Conservation (phyloP, 2,113 vertebrate genomes). For the Mionectes macconnelli region DNA sequence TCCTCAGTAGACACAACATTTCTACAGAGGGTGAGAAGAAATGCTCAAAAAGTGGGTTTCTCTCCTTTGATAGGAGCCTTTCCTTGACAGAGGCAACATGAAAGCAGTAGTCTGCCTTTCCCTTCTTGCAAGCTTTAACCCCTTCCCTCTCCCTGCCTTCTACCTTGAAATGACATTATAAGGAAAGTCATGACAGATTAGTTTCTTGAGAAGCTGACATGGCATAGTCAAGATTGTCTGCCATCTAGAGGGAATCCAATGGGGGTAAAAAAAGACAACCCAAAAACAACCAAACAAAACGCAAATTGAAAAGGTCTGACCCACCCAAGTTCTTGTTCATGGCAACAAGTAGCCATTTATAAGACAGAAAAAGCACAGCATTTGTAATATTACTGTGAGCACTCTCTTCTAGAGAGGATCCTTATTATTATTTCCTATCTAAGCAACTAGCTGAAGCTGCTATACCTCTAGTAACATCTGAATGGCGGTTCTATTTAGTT, state of each 20-base stretch:
- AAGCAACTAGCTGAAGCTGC: neutral
- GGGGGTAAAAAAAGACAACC: neutral
- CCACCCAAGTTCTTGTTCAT: neutral
- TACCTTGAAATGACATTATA: neutral
- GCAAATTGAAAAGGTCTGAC: neutral
- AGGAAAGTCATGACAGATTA: neutral
- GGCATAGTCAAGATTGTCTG: neutral
- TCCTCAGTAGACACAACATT: accelerated
- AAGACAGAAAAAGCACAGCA: neutral
- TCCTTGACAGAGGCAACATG: neutral
- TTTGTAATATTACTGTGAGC: neutral
- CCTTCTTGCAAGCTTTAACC: neutral
- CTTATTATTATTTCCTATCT: neutral
- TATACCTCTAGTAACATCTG: neutral
- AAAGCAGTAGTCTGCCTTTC: neutral
- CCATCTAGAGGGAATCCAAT: neutral
- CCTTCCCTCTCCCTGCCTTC: neutral
- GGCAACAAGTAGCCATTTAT: neutral
- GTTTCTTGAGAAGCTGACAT: neutral
- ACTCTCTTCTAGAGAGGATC: neutral
- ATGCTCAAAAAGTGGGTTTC: neutral
- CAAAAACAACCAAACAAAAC: neutral
- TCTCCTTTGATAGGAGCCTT: neutral
- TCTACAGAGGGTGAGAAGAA: neutral
- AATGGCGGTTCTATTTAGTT: neutral